Evolutionary conservation across 1,140 invertebrate genomes (phyloP), one percentile per base, ranked within the genome.

Genomic region (Drosophila carrolli): DNA sequence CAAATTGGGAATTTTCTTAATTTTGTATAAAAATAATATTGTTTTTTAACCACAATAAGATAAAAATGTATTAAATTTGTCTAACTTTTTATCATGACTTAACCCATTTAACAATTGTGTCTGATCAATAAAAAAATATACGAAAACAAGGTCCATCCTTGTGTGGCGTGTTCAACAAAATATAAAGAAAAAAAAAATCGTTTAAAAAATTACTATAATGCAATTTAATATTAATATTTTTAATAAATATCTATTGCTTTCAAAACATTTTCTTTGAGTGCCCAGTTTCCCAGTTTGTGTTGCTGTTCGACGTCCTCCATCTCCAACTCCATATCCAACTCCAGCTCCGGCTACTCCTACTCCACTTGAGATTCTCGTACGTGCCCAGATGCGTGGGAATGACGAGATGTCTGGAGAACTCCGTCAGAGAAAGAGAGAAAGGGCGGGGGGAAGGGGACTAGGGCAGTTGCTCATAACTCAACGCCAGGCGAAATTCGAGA

Each of bases 381-480:
- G 84, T 88, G 84, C 84, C 84, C 84, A 88, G 77, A 89, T 89
- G 84, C 84, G 84, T 88, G 84, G 84, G 84, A 88, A 88, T 88
- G 84, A 84, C 81, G 79, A 74, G 73, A 81, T 78, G 53, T 57
- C 73, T 72, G 67, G 68, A 72, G 65, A 75, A 77, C 47, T 38
- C 60, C 19, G 44, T 37, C 55, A 54, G 37, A 27, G 50, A 35
- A 53, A 54, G 53, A 32, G 43, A 48, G 57, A 62, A 63, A 37
- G 44, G 19, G 7, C 41, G 6, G 40, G 16, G 40, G 19, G 54
- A 35, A n/a, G 55, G 7, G 27, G 60, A 66, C 65, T 68, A 53
- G 65, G 65, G 62, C 62, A 72, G 68, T 72, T 72, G 72, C 72
- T 58, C 74, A 77, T 77, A 77, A 77, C 73, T 78, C 73, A 78